Evolutionary conservation across 2,797 vertebrate genomes (phyloP).

Genomic region (Urophycis tenuis): DNA sequence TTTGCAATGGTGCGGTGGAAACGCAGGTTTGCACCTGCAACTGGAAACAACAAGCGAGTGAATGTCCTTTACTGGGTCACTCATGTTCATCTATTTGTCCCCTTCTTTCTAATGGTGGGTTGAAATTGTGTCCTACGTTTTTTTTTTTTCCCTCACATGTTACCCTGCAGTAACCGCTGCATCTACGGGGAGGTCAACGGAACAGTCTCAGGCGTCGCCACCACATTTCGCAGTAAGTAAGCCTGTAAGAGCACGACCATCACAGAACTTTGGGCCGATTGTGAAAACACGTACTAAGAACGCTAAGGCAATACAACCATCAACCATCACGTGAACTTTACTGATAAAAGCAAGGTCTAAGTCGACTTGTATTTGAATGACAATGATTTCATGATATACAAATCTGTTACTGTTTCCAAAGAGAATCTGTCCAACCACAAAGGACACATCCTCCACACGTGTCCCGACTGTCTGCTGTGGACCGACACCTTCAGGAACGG

Average conservation of each 20-base stretch:
- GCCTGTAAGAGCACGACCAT: background rate
- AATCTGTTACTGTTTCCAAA: conserved; percentile 18
- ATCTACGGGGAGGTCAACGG: conserved; percentile 54
- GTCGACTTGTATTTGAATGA: background rate
- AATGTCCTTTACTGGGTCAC: background rate
- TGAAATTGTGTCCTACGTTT: background rate
- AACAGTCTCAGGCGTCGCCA: conserved; percentile 50
- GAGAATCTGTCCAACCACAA: conserved; percentile 66
- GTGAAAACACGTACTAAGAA: background rate
- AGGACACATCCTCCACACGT: conserved; percentile 60
- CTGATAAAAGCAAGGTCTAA: background rate
- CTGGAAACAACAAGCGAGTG: background rate
- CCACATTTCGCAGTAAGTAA: conserved; percentile 63
- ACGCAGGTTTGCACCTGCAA: background rate
- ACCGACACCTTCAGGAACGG: conserved; percentile 60
- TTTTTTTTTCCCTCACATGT: background rate
- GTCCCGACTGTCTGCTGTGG: conserved; percentile 64
- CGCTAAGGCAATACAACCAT: background rate
- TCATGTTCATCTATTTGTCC: too few relatives aligned
- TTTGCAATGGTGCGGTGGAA: background rate
- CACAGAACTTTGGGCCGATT: background rate
- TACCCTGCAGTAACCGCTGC: conserved; percentile 54
- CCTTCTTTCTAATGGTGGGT: background rate
- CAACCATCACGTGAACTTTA: background rate
- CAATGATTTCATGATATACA: background rate